These are phyloP conservation scores for Drosophila buzzatii DNA, from an alignment of 2,888 invertebrate species.

Conservation along the genomic window DNA sequence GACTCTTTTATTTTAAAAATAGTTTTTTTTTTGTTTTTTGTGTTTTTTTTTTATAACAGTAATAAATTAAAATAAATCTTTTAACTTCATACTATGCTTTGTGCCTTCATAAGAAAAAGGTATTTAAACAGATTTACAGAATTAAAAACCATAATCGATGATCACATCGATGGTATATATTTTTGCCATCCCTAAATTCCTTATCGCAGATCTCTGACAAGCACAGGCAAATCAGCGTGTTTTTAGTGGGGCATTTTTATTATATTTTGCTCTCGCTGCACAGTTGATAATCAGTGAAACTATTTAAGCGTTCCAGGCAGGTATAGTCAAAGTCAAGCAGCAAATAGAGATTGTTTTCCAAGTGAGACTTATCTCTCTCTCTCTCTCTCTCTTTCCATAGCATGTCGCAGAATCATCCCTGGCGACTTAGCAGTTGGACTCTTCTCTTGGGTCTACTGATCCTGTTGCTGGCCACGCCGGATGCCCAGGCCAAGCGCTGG, in stretches of 20 bases:
- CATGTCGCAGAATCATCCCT: constrained; percentile 46
- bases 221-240: background rate
- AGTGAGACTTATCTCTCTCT: background rate
- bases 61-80: too few species aligned
- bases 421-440: constrained; percentile 44
- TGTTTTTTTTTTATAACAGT: too few species aligned
- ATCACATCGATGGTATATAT: too few species aligned
- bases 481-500: constrained; percentile 70
- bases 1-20: too few species aligned
- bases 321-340: constrained; percentile 28
- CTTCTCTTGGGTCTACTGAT: constrained; percentile 48
- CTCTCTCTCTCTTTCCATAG: constrained; percentile 25
- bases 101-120: too few species aligned
- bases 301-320: constrained; percentile 30
- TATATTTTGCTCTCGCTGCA: background rate
- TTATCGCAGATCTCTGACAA: constrained; percentile 21
- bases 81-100: too few species aligned
- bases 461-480: constrained; percentile 54
- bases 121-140: too few species aligned
- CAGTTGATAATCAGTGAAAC: constrained; percentile 25
- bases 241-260: background rate
- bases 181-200: constrained; percentile 25
- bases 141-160: too few species aligned
- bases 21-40: too few species aligned
- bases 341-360: background rate